Conservation (phyloP, 2,888 invertebrate species). For the Plebejus argus region DNA sequence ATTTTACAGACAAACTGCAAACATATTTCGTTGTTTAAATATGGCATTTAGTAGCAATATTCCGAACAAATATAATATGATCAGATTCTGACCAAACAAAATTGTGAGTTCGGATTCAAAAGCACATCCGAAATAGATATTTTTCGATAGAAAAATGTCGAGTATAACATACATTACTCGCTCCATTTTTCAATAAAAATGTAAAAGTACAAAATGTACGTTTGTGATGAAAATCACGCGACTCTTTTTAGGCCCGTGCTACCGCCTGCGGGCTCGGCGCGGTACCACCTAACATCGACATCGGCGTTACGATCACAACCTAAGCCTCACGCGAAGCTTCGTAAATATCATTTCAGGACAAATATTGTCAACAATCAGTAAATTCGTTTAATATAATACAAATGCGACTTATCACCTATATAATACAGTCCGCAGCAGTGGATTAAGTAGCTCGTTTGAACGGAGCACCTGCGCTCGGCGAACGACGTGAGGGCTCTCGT, state of each 20-base stretch:
- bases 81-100: neutral
- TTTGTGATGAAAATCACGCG: neutral
- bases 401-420: conserved; percentile 26
- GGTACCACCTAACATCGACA: neutral
- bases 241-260: neutral
- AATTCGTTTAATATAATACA: conserved; percentile 28
- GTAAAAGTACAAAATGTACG: neutral
- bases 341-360: conserved; percentile 14
- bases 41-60: neutral
- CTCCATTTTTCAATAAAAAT: neutral
- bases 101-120: neutral
- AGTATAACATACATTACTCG: neutral
- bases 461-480: neutral
- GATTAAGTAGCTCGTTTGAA: conserved; percentile 19
- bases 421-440: conserved; percentile 14
- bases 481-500: neutral
- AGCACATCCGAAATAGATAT: neutral
- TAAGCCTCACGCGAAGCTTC: conserved; percentile 12
- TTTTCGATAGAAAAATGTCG: neutral
- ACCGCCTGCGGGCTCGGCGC: neutral
- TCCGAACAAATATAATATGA: neutral
- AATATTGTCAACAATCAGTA: conserved; percentile 26
- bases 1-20: neutral
- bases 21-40: conserved; percentile 9
- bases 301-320: conserved; percentile 16